These are phyloP conservation scores for Drosophila miranda DNA, from an alignment of 1,140 invertebrate species.

Conservation along the genomic window DNA sequence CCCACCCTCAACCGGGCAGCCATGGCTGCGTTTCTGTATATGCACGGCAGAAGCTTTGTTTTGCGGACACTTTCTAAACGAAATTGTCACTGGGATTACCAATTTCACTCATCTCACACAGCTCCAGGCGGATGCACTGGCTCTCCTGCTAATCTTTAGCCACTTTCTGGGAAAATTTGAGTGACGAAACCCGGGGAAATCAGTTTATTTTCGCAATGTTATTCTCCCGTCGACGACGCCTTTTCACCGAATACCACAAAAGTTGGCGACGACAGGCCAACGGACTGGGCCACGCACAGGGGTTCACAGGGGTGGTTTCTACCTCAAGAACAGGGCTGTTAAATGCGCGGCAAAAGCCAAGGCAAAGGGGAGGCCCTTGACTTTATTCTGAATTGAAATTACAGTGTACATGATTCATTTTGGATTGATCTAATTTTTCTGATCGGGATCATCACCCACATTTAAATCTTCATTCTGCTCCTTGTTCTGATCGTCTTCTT, in stretches of 20 bases:
- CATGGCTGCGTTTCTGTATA: slow-evolving; percentile 54
- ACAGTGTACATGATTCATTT: not conserved
- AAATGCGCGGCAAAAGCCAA: slow-evolving; percentile 42
- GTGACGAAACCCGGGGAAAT: slow-evolving; percentile 6
- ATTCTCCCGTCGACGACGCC: slow-evolving; percentile 27
- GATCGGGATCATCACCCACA: slow-evolving; percentile 27
- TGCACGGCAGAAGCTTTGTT: slow-evolving; percentile 12
- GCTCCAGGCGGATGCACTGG: not conserved
- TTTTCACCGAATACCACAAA: slow-evolving; percentile 75
- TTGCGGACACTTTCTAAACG: slow-evolving; percentile 14
- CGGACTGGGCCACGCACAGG: slow-evolving; percentile 34
- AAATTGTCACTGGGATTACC: not conserved
- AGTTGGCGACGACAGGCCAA: slow-evolving; percentile 45
- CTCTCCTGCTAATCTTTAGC: not conserved
- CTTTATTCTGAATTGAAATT: slow-evolving; percentile 37
- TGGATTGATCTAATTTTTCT: slow-evolving; percentile 7
- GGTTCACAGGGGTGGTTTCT: slow-evolving; percentile 69
- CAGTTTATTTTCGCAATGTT: slow-evolving; percentile 40
- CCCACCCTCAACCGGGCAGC: slow-evolving; percentile 37
- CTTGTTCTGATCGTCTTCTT: slow-evolving; percentile 18
- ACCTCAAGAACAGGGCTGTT: slow-evolving; percentile 66
- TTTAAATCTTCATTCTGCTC: slow-evolving; percentile 9
- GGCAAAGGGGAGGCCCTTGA: no score
- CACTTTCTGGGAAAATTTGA: slow-evolving; percentile 1
- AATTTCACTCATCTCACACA: slow-evolving; percentile 19